A percentile compares a stretch with the other conserved stretches of the same genome.
Evolutionary conservation across 2,113 vertebrate genomes (phyloP).

Genomic region (Heterotis niloticus): DNA sequence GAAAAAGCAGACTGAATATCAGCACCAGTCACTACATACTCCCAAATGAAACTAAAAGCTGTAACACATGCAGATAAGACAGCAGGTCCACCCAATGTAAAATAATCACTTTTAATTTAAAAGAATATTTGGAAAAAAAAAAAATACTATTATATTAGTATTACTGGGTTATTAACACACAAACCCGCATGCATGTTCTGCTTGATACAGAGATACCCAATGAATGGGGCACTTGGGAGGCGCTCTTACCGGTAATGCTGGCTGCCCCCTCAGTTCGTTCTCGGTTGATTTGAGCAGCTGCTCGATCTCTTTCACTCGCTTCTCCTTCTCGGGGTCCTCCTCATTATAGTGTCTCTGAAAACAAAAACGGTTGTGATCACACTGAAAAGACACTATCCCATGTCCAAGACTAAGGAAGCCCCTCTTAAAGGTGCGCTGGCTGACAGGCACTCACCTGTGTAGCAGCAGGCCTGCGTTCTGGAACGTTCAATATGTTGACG

Average conservation of each 20-base stretch:
- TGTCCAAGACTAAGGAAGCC: neutral
- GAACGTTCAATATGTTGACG: conserved; percentile 91
- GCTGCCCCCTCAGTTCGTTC: conserved; percentile 92
- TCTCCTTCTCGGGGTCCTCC: conserved; percentile 98
- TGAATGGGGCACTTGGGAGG: no score
- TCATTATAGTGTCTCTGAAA: conserved; percentile 94
- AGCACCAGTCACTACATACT: no score
- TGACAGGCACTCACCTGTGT: conserved; percentile 76
- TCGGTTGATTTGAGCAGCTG: conserved; percentile 97
- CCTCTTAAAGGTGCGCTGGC: neutral
- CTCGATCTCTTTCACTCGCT: conserved; percentile 98
- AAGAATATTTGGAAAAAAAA: no score
- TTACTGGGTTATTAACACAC: no score
- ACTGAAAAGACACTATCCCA: conserved; percentile 21
- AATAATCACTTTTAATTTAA: no score
- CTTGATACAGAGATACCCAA: no score
- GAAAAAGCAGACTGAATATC: no score
- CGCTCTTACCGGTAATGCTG: conserved; percentile 81
- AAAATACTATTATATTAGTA: no score
- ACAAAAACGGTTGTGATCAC: conserved; percentile 45
- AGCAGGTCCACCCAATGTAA: no score
- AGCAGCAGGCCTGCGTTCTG: conserved; percentile 86
- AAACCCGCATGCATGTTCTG: no score
- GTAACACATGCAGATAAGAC: no score
- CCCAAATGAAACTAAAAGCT: no score